Base-by-base conservation (phyloP, 37 sponge, comb jelly and placozoan genomes). In the Spongia lamella region DNA sequence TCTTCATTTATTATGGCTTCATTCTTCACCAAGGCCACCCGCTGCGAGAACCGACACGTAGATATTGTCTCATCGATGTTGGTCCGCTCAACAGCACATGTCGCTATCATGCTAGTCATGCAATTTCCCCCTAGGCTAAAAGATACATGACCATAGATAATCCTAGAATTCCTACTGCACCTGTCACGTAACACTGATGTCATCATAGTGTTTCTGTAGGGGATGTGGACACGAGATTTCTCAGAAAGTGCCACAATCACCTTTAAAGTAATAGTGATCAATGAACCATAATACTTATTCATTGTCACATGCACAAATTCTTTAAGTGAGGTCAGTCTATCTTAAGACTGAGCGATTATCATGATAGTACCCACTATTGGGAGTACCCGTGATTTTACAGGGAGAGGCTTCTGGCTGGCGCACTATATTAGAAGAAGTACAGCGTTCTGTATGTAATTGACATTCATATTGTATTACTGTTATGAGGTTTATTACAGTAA, bases 121-220 rank as follows among this genome's bases (percentile, higher is more conserved):
- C 99, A 98, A 73, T 98, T 98, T 0, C 99, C 99, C 19, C 99
- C 99, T 14, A 98, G 79, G 80, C 99, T 96, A 32, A 52, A 36
- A 37, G 0, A n/a, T 7, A 66, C 37, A 47, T 21, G 30, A 53
- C 11, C 15, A 9, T 43, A 43, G 7, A 43, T n/a, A n/a, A n/a
- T n/a, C n/a, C n/a, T n/a, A n/a, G n/a, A n/a, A n/a, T n/a, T n/a
- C n/a, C n/a, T n/a, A n/a, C 52, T 32, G 40, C 27, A 93, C 94
- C 94, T 96, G 79, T 98, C 99, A 66, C 96, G 86, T 38, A 98
- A 62, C 33, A 98, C 90, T 55, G 91, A 95, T 19, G 99, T 98
- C 99, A 98, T 92, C 93, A 98, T 94, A 30, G 99, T 94, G 78
- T 98, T 98, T 19, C 99, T 72, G 61, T 98, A 98, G 0, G 99